These are phyloP conservation scores for Daphoenositta chrysoptera DNA, from an alignment of 2,113 vertebrate genomes.

Conservation along the genomic window DNA sequence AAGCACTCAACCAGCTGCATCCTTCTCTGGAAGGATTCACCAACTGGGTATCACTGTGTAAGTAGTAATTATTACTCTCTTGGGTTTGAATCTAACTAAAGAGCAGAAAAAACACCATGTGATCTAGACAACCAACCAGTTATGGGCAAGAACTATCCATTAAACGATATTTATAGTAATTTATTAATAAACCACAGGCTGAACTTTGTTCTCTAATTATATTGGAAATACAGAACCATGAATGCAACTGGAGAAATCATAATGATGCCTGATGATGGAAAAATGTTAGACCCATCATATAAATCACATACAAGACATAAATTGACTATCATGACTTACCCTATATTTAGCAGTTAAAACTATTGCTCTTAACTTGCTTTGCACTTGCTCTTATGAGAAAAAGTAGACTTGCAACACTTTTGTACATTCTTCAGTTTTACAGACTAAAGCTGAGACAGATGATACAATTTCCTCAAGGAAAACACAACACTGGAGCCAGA, in stretches of 20 bases:
- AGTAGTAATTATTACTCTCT: neutral
- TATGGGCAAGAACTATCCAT: neutral
- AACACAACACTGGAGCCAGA: neutral
- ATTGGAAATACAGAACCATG: neutral
- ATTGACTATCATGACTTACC: neutral
- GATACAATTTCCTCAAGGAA: neutral
- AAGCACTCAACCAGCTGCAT: neutral
- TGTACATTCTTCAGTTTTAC: neutral
- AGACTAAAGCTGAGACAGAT: neutral
- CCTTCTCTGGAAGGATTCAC: neutral
- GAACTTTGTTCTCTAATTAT: neutral
- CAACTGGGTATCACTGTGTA: neutral
- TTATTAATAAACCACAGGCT: neutral
- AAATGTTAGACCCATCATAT: neutral
- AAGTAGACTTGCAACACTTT: neutral
- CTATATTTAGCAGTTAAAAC: neutral
- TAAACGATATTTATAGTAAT: neutral
- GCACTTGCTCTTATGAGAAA: neutral
- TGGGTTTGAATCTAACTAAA: neutral
- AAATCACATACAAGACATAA: neutral
- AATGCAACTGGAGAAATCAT: neutral
- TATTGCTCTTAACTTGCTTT: neutral
- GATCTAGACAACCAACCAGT: neutral
- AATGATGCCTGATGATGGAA: neutral
- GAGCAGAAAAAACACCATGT: neutral